A percentile compares a stretch with the other conserved stretches of the same genome.
phyloP scores from a whole-genome alignment of 2,113 vertebrate genomes.

The Tenebrosternarchus preto region DNA sequence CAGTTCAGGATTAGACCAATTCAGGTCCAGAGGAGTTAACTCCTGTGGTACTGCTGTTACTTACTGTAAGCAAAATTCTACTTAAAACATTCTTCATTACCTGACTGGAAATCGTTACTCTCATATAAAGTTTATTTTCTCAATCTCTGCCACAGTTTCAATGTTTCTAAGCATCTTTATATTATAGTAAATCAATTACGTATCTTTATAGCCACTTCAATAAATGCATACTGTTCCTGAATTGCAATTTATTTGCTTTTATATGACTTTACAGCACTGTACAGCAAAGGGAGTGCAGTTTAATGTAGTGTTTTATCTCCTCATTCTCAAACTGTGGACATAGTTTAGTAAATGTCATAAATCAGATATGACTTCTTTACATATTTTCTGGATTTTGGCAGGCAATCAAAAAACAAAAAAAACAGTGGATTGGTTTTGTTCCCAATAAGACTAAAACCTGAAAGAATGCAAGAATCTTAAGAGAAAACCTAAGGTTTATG shows the following conservation, averaged over 20 bases:
- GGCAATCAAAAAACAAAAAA: background rate
- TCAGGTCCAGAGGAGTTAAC: too few species aligned
- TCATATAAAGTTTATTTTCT: constrained; percentile 14
- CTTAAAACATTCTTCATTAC: background rate
- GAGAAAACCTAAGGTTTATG: too few species aligned
- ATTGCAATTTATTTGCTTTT: constrained; percentile 41
- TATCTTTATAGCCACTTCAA: constrained; percentile 40
- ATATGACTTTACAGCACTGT: constrained; percentile 27
- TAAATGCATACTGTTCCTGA: constrained; percentile 21
- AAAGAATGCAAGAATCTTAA: too few species aligned
- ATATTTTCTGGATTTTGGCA: constrained; percentile 2
- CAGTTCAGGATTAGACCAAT: background rate
- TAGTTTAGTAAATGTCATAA: constrained; percentile 23
- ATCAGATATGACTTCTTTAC: background rate
- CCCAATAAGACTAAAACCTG: background rate
- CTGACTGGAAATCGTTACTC: background rate
- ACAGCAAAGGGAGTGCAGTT: constrained; percentile 21
- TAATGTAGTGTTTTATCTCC: constrained; percentile 25
- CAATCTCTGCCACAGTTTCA: background rate
- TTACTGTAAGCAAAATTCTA: constrained; percentile 17
- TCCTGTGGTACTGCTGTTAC: background rate
- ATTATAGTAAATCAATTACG: constrained; percentile 9
- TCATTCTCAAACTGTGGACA: constrained; percentile 8
- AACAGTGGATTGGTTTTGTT: background rate
- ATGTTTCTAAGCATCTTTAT: background rate